Evolutionary conservation across 2,113 vertebrate genomes (phyloP).

Genomic region (cattle (Bos taurus)): DNA sequence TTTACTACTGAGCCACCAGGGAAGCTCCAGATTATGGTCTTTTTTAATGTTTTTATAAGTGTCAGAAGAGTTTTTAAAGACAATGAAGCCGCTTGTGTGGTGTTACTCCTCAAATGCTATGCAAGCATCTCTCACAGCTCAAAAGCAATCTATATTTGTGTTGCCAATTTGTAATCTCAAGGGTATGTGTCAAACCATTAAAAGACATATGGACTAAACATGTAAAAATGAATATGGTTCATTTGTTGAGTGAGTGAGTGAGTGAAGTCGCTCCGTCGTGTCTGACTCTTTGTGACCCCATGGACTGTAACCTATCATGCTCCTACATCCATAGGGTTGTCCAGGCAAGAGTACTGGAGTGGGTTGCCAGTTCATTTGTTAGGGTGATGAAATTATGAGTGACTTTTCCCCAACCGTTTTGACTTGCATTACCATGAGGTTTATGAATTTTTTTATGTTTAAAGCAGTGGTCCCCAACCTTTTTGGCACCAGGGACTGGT

Average conservation of each 20-base stretch:
- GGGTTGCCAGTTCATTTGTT: not conserved
- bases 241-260: not conserved
- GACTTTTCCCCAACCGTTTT: not conserved
- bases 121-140: not conserved
- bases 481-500: not conserved
- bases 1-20: not conserved
- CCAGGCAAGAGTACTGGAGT: not conserved
- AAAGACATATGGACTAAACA: not conserved
- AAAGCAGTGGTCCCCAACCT: not conserved
- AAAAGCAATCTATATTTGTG: not conserved
- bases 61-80: not conserved
- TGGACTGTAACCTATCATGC: not conserved
- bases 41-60: not conserved
- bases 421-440: not conserved
- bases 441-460: not conserved
- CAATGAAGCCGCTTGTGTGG: not conserved
- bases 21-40: not conserved
- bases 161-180: not conserved
- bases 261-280: fast-evolving
- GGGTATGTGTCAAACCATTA: not conserved
- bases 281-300: not conserved
- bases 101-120: not conserved
- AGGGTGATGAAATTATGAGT: not conserved
- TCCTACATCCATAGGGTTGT: not conserved
- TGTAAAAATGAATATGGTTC: not conserved